A percentile compares a stretch with the other conserved stretches of the same genome.
phyloP scores from a whole-genome alignment of 1,140 invertebrate genomes.

The Odontomachus brunneus region DNA sequence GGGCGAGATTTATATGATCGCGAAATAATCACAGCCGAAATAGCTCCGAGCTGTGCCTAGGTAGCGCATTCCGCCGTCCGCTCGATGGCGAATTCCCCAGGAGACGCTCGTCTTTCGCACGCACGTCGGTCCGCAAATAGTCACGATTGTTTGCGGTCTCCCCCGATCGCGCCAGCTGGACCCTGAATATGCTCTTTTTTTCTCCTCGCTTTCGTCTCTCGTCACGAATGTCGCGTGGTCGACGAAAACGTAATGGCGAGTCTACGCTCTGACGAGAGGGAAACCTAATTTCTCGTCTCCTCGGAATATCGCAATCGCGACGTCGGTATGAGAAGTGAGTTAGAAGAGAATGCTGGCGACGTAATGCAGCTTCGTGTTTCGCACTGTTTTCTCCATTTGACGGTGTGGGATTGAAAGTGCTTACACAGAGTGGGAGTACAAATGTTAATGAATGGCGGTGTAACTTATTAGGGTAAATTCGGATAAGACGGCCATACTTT shows the following conservation, averaged over 20 bases:
- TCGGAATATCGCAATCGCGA: neutral
- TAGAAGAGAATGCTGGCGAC: too few relatives aligned
- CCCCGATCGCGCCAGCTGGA: neutral
- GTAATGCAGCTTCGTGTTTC: too few relatives aligned
- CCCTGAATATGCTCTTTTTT: neutral
- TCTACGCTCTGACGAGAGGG: neutral
- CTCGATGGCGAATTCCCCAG: slow-evolving; percentile 42
- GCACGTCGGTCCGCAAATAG: slow-evolving; percentile 23
- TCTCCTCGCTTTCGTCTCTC: neutral
- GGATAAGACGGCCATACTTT: too few relatives aligned
- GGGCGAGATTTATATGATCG: slow-evolving; percentile 55
- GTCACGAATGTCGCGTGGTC: neutral
- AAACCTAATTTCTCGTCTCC: neutral
- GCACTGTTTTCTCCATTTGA: too few relatives aligned
- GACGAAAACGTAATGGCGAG: slow-evolving; percentile 9
- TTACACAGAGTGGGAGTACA: too few relatives aligned
- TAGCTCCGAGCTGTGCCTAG: slow-evolving; percentile 50
- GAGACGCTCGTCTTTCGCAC: neutral
- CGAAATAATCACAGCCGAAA: slow-evolving; percentile 57
- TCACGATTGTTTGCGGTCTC: slow-evolving; percentile 31
- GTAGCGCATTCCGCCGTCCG: slow-evolving; percentile 19
- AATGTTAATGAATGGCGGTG: too few relatives aligned
- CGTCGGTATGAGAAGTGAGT: too few relatives aligned
- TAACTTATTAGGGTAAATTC: too few relatives aligned
- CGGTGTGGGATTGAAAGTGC: too few relatives aligned